A percentile compares a stretch with the other conserved stretches of the same genome.
Evolutionary conservation across 2,113 vertebrate genomes (phyloP).

Genomic region (Verasper variegatus): DNA sequence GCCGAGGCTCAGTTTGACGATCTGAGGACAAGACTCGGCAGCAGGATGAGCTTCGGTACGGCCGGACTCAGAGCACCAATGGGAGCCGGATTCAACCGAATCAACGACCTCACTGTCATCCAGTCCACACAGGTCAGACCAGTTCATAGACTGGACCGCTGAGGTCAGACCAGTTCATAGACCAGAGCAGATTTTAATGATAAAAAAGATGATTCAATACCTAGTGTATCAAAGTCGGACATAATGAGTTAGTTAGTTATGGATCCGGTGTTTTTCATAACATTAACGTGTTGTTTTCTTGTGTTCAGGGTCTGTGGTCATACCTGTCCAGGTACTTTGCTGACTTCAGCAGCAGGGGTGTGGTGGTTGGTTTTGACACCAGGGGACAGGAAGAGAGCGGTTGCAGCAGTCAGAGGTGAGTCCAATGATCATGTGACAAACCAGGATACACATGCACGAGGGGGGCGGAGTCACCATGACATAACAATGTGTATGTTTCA

Average conservation of each 20-base stretch:
- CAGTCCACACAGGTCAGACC: conserved; percentile 90
- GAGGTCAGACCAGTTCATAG: too few relatives aligned
- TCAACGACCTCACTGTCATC: conserved; percentile 96
- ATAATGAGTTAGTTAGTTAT: too few relatives aligned
- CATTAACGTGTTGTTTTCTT: neutral
- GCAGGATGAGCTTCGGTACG: conserved; percentile 91
- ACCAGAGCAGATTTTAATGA: too few relatives aligned
- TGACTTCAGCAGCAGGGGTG: conserved; percentile 88
- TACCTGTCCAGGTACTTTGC: conserved; percentile 88
- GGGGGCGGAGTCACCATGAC: neutral
- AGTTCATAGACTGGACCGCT: too few relatives aligned
- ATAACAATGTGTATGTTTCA: conserved; percentile 47
- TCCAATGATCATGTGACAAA: neutral
- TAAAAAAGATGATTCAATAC: too few relatives aligned
- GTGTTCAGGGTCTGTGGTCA: conserved; percentile 88
- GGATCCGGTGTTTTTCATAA: neutral
- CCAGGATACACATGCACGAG: too few relatives aligned
- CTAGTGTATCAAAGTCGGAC: too few relatives aligned
- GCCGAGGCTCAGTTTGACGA: conserved; percentile 81
- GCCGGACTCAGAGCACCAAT: conserved; percentile 92
- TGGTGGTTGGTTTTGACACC: conserved; percentile 95
- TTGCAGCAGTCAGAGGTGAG: conserved; percentile 91
- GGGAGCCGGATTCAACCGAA: conserved; percentile 93
- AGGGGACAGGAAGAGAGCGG: conserved; percentile 91
- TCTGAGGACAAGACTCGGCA: conserved; percentile 86